phyloP scores from a whole-genome alignment of 2,888 invertebrate genomes.

The Pharmacophagus antenor region DNA sequence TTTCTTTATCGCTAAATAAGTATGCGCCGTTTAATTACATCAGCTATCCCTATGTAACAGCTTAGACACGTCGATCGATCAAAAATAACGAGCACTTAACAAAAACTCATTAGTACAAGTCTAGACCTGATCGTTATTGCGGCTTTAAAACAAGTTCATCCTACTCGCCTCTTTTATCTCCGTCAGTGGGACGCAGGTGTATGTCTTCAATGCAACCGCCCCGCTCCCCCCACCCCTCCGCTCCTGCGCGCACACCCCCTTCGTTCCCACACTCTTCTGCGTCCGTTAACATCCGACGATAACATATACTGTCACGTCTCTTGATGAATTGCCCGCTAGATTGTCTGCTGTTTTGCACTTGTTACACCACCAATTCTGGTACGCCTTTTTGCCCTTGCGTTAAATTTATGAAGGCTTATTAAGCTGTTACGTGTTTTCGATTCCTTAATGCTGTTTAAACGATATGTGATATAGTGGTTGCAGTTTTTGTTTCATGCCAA shows the following conservation, averaged over 20 bases:
- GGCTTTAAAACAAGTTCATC: conserved; percentile 62
- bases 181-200: conserved; percentile 64
- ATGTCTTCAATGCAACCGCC: conserved; percentile 46
- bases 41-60: conserved; percentile 29
- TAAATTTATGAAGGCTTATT: conserved; percentile 25
- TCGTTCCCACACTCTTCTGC: conserved; percentile 33
- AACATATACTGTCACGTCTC: conserved; percentile 70
- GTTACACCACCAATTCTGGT: conserved; percentile 21
- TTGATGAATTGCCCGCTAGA: conserved; percentile 77
- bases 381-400: conserved; percentile 17
- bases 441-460: conserved; percentile 12
- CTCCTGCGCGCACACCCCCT: too few relatives aligned
- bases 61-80: conserved; percentile 42
- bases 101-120: conserved; percentile 58
- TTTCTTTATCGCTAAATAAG: conserved; percentile 21
- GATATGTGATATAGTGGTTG: background rate
- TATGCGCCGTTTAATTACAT: conserved; percentile 29
- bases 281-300: conserved; percentile 44
- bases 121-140: conserved; percentile 60
- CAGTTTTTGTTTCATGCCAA: conserved; percentile 17
- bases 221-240: conserved; percentile 34
- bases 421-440: conserved; percentile 19
- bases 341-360: conserved; percentile 57
- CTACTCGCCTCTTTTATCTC: conserved; percentile 55
- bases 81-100: conserved; percentile 47